Base-by-base conservation (phyloP, 2,113 vertebrate genomes). In the Gavialis gangeticus region DNA sequence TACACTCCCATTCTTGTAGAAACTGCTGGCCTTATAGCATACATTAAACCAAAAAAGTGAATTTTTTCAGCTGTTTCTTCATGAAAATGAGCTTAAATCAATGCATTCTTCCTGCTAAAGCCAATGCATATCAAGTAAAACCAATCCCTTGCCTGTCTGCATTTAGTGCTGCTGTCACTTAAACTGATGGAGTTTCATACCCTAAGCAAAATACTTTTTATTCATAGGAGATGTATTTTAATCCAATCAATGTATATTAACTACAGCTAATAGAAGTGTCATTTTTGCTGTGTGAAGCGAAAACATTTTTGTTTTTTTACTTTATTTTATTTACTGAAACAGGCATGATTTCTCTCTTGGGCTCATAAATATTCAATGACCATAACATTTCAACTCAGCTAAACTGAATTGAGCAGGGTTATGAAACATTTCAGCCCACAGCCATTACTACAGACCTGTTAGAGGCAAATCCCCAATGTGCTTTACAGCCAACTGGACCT, bases 161-260 rank as follows among this genome's bases (percentile, higher is more conserved):
- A 34, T 77, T 93, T 75, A 57, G 85, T 63, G 83, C 2, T 54
- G 71, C 75, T 88, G 60, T 94, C 87, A 82, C 84, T 92, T 89
- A 91, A 91, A 88, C 25, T 83, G 85, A 93, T 66, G 94, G 54
- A 85, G 92, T 97, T 96, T 97, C 92, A 71, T 89, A 96, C 91
- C 94, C 85, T 83, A 87, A 89, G 87, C 81, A 96, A 83, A 46
- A 37, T 86, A 57, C 79, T 84, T 96, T 91, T 89, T 66, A 95
- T 95, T 1, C 0, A 83, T 90, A 93, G 97, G 46, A 93, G 91
- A 96, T 84, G 93, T 55, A 93, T 97, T 98, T 98, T 97, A 97
- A 97, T 97, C 94, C 91, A 94, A 96, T 97, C 97, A 97, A 94
- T 90, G 83, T 73, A 78, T 84, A 97, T 97, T 97, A 98, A 96